Base-by-base conservation (phyloP, 2,797 vertebrate species). In the Bradypodion ventrale region DNA sequence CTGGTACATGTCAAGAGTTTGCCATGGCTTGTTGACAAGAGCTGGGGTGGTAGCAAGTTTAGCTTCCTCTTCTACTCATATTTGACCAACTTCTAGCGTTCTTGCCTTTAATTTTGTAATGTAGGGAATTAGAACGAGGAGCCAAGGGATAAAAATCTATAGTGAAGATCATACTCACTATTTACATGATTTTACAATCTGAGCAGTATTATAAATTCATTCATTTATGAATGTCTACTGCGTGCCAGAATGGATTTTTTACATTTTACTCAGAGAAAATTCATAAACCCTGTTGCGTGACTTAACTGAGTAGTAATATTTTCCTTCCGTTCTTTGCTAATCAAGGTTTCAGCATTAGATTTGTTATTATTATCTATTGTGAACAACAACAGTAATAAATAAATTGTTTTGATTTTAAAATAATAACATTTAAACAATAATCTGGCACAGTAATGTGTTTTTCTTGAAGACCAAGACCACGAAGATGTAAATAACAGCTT, bases 381-480 rank as follows among this genome's bases (percentile, higher is more conserved):
- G 46, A 29, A 40, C 63, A 60, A 9, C 63, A 68, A 29, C 82
- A 69, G 7, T 81, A 23, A 37, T 69, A 23, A n/a, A 69, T 69
- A 37, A 40, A 66, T 32, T 29, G 29, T 63, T 44, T 78, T 65
- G n/a, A n/a, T n/a, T n/a, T n/a, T n/a, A n/a, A n/a, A n/a, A n/a
- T n/a, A n/a, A n/a, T 13, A 46, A 78, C 44, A 32, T n/a, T 16
- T 60, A 27, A 7, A 49, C 62, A 46, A 44, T n/a, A 72, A 84
- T 84, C 52, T 16, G 69, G 63, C 52, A 62, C 27, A 12, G 82
- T 77, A 76, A 81, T 85, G 19, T 76, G 35, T 75, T 80, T 85
- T 81, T 85, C 63, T 85, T 81, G 78, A 85, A 85, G 84, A 81
- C 40, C 84, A 85, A 85, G 78, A 76, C 81, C 27, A 49, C 76